Percentiles rank a stretch among this genome's conserved stretches.
These are phyloP conservation scores for Oreochromis tanganicae DNA, from an alignment of 2,113 vertebrate species.

Conservation along the genomic window DNA sequence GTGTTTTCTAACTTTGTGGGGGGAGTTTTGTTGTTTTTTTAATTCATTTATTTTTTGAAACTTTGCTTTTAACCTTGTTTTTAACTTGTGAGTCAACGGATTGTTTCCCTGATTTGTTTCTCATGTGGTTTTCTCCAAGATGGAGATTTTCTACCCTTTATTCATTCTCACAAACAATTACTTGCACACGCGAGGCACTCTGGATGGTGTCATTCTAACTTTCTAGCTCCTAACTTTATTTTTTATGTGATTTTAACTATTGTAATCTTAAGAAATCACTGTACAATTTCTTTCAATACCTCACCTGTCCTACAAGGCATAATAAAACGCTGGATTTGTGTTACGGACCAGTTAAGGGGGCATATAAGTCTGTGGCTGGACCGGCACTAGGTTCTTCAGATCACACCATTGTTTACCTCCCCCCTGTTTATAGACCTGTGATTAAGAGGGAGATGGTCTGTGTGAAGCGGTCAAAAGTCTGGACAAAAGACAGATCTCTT, in stretches of 20 bases:
- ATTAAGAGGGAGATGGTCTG: neutral
- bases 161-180: neutral
- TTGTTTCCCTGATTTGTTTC: neutral
- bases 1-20: neutral
- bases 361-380: neutral
- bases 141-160: neutral
- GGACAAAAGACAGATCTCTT: neutral
- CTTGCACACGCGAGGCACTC: neutral
- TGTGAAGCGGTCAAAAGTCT: neutral
- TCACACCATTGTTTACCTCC: neutral
- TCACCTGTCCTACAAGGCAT: neutral
- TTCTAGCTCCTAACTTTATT: neutral
- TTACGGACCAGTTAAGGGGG: neutral
- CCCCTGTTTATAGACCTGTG: neutral
- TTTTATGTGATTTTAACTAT: neutral
- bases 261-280: neutral
- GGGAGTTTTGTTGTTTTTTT: neutral
- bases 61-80: neutral
- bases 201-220: neutral
- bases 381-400: neutral
- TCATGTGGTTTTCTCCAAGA: neutral
- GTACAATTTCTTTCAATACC: neutral
- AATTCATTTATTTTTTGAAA: accelerated
- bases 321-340: neutral
- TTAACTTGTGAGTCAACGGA: neutral